Base-by-base conservation (phyloP, 2,113 vertebrate genomes). In the Pandion haliaetus region DNA sequence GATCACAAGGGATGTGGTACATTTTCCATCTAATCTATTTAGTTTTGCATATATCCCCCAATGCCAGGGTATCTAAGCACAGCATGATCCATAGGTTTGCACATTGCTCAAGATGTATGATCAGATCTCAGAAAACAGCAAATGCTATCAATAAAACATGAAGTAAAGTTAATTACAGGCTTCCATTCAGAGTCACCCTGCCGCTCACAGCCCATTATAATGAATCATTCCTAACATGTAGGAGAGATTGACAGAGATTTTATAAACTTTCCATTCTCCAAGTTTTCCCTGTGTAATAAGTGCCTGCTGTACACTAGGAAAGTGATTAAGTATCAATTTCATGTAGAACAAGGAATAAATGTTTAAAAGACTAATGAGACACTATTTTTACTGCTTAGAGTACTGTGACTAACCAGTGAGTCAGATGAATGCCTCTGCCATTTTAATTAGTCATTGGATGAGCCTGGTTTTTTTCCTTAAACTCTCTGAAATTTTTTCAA, bases 301-400 rank as follows among this genome's bases (percentile, higher is more conserved):
- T 92, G 82, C 87, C 92, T 97, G 76, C 84, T 96, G 71, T 97
- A 98, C 77, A 96, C 82, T 93, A 93, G 93, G 95, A 98, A 97
- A 98, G 90, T 98, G 96, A 98, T 97, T 98, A 98, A 98, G 93
- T 97, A 98, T 97, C 91, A 98, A 85, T 98, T 98, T 98, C 94
- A 95, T 42, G 52, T 93, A 96, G 95, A 98, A 98, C 91, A 96
- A 97, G 92, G 86, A 98, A 97, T 97, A 98, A 92, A 97, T 86
- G 63, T 91, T 98, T 97, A 97, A 98, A 98, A 97, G 96, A 97
- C 96, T 98, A 98, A 98, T 98, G 96, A 98, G 97, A 96, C 82
- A 84, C 90, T 98, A 94, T 98, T 98, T 98, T 98, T 98, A 97
- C 91, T 94, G 61, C 96, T 82, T 95, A 89, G 34, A 96, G 73